These are phyloP conservation scores for Sylvia atricapilla DNA, from an alignment of 2,113 vertebrate species.

Conservation along the genomic window DNA sequence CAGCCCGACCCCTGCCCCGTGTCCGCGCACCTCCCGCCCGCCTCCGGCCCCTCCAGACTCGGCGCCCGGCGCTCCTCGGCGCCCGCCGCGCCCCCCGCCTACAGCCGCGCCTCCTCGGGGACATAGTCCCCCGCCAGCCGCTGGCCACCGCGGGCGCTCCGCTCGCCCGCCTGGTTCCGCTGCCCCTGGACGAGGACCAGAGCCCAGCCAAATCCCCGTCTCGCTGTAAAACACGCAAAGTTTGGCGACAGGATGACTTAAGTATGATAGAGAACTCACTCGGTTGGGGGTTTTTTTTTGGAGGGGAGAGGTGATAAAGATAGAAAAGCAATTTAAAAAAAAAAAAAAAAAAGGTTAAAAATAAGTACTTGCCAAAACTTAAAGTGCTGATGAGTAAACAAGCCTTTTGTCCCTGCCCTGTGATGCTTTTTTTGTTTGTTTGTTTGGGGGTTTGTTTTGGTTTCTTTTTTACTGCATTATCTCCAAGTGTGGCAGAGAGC, in stretches of 20 bases:
- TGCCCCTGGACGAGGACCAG: neutral
- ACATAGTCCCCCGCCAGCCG: constrained; percentile 28
- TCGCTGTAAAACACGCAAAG: neutral
- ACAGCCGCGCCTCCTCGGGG: constrained; percentile 54
- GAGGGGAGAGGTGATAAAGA: neutral
- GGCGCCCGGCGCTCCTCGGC: neutral
- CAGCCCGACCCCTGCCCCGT: constrained; percentile 48
- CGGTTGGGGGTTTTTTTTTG: neutral
- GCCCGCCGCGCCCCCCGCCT: constrained; percentile 34
- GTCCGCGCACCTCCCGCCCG: constrained; percentile 64
- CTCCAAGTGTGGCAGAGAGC: neutral
- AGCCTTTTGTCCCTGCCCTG: constrained; percentile 48
- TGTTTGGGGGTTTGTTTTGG: neutral
- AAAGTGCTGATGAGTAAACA: constrained; percentile 51
- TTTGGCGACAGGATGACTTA: neutral
- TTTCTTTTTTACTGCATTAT: neutral
- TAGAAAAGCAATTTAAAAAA: neutral
- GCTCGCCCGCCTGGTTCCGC: neutral
- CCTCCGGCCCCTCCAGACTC: constrained; percentile 65
- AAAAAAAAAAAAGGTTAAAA: neutral
- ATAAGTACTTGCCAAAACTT: neutral
- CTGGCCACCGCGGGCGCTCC: neutral
- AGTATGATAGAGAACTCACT: neutral
- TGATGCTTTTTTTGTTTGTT: constrained; percentile 7
- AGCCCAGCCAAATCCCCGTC: neutral